phyloP scores from a whole-genome alignment of 1,140 invertebrate genomes.

The Eufriesea mexicana region DNA sequence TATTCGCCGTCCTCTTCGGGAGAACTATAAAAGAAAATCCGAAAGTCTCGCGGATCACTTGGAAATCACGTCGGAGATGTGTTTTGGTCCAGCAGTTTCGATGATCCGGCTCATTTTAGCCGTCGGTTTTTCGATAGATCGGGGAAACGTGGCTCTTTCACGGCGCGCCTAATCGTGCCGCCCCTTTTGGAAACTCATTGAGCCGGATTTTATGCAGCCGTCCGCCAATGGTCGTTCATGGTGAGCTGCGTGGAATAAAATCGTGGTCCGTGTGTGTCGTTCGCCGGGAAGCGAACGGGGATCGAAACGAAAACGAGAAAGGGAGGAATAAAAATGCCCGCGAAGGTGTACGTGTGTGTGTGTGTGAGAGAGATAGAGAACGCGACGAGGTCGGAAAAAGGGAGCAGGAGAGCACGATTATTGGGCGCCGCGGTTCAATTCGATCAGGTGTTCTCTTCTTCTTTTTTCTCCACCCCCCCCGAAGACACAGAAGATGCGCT shows the following conservation, averaged over 20 bases:
- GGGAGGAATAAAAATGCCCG: not conserved
- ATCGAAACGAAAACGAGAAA: not conserved
- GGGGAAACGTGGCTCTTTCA: not conserved
- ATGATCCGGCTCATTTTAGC: slow-evolving; percentile 20
- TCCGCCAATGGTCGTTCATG: slow-evolving; percentile 16
- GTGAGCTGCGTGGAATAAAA: slow-evolving; percentile 27
- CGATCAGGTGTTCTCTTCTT: not conserved
- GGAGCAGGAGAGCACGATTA: not conserved
- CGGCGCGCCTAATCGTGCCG: slow-evolving; percentile 23
- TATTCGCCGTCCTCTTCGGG: not conserved
- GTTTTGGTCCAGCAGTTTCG: slow-evolving; percentile 1
- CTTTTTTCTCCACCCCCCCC: not conserved
- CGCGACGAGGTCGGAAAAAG: not conserved
- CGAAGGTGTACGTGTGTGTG: not conserved
- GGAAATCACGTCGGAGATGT: not conserved
- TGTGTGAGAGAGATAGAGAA: not conserved
- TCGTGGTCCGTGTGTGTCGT: not conserved
- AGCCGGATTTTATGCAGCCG: slow-evolving; percentile 44
- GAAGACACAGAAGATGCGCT: not conserved
- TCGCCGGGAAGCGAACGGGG: not conserved
- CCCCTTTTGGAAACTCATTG: slow-evolving; percentile 42
- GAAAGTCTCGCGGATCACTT: not conserved
- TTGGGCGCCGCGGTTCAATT: not conserved
- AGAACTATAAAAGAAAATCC: slow-evolving; percentile 6
- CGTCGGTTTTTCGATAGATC: slow-evolving; percentile 13